These are phyloP conservation scores for Trissoscelio sp. DNA, from an alignment of 2,888 invertebrate species.

Conservation along the genomic window DNA sequence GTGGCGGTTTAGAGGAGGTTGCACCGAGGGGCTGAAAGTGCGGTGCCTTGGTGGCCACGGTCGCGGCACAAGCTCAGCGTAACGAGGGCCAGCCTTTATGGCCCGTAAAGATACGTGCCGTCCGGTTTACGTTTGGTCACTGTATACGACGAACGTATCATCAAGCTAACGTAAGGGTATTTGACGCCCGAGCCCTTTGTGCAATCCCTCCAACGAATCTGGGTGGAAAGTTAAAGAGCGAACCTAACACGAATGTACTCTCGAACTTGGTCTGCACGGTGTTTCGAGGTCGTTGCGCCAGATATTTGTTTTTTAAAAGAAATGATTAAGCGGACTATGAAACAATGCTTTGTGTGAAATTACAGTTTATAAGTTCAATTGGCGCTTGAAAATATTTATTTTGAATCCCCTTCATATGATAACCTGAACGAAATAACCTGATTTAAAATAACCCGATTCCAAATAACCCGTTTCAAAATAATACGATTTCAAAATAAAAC, in stretches of 20 bases:
- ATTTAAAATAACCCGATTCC: too few relatives aligned
- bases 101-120: conserved; percentile 83
- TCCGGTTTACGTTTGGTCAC: conserved; percentile 78
- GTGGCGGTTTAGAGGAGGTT: conserved; percentile 69
- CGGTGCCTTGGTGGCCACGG: conserved; percentile 83
- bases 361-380: not conserved
- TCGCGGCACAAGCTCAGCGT: conserved; percentile 80
- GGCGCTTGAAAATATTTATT: too few relatives aligned
- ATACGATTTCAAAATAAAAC: too few relatives aligned
- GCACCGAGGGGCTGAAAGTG: conserved; percentile 76
- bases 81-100: conserved; percentile 83
- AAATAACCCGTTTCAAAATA: too few relatives aligned
- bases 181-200: conserved; percentile 73
- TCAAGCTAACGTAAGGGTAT: conserved; percentile 73
- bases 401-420: too few relatives aligned
- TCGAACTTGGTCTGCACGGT: conserved; percentile 25
- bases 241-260: not conserved
- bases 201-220: conserved; percentile 76
- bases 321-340: not conserved
- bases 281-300: not conserved
- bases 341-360: not conserved
- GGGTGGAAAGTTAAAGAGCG: conserved; percentile 51
- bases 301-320: not conserved
- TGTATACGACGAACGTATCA: conserved; percentile 68
- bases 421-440: too few relatives aligned